Evolutionary conservation across 2,888 invertebrate genomes (phyloP).

Genomic region (Eumacrocentrus americanus): DNA sequence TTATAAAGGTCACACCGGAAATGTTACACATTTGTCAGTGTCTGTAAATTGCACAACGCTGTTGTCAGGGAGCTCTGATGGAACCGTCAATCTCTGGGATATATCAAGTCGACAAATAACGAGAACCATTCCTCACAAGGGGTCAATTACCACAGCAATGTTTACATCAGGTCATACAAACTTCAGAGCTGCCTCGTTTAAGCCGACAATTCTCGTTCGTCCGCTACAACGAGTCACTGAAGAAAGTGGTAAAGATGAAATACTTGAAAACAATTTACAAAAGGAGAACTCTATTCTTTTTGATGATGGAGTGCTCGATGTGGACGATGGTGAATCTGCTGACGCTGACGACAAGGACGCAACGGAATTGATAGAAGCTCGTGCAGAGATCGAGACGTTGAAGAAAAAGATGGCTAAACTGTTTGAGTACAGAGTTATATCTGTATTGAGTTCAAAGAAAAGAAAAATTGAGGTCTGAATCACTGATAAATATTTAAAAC

Average conservation of each 20-base stretch:
- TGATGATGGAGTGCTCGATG: slow-evolving; percentile 37
- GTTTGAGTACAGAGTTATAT: not conserved
- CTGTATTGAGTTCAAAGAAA: no score
- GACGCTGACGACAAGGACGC: slow-evolving; percentile 30
- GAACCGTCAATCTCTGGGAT: slow-evolving; percentile 81
- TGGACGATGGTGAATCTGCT: slow-evolving; percentile 17
- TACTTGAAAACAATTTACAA: slow-evolving; percentile 45
- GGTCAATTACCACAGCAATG: slow-evolving; percentile 74
- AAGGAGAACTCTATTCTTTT: slow-evolving; percentile 33
- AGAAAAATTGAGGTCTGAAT: no score
- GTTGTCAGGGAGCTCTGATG: slow-evolving; percentile 79
- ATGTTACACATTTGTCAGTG: slow-evolving; percentile 74
- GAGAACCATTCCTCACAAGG: slow-evolving; percentile 74
- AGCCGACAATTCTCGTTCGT: slow-evolving; percentile 66
- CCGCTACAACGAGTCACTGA: slow-evolving; percentile 71
- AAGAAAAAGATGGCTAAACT: not conserved
- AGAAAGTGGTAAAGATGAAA: slow-evolving; percentile 62
- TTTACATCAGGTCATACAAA: slow-evolving; percentile 69
- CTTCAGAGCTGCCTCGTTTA: slow-evolving; percentile 68
- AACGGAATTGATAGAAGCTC: not conserved
- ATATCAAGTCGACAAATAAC: slow-evolving; percentile 77
- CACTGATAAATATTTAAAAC: not conserved
- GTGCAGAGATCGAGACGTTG: not conserved
- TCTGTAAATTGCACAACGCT: slow-evolving; percentile 75
- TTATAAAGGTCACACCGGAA: slow-evolving; percentile 74